Percentiles rank a stretch among this genome's conserved stretches.
phyloP scores from a whole-genome alignment of 1,140 invertebrate genomes.

The Sycophaga agraensis region DNA sequence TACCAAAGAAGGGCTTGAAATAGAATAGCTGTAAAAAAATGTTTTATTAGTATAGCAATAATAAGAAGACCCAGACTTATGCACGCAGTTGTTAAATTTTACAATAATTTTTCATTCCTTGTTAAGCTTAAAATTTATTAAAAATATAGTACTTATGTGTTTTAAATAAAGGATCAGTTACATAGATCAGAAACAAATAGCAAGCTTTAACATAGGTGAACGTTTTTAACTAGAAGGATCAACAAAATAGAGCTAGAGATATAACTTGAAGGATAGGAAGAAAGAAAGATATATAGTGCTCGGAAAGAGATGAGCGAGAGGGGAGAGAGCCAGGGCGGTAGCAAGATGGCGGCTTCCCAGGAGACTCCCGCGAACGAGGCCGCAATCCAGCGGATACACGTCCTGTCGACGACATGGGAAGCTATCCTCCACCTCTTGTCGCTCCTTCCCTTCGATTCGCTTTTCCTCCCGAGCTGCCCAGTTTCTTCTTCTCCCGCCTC shows the following conservation, averaged over 20 bases:
- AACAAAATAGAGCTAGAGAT: slow-evolving; percentile 1
- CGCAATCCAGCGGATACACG: slow-evolving; percentile 52
- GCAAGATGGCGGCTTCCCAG: slow-evolving; percentile 50
- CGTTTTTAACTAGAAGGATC: too few relatives aligned
- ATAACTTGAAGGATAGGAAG: not conserved
- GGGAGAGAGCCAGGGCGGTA: not conserved
- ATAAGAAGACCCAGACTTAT: too few relatives aligned
- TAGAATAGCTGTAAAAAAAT: too few relatives aligned
- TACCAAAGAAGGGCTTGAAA: too few relatives aligned
- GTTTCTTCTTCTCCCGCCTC: not conserved
- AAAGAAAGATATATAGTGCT: not conserved
- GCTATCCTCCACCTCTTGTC: slow-evolving; percentile 30
- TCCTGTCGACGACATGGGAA: slow-evolving; percentile 42
- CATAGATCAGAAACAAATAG: too few relatives aligned
- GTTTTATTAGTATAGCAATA: too few relatives aligned
- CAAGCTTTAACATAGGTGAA: too few relatives aligned
- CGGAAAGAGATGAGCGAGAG: slow-evolving; percentile 6
- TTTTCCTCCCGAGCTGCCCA: slow-evolving; percentile 8
- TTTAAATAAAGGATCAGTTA: too few relatives aligned
- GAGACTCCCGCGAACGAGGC: slow-evolving; percentile 49
- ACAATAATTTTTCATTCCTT: too few relatives aligned
- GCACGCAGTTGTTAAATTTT: too few relatives aligned
- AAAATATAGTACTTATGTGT: too few relatives aligned
- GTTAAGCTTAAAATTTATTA: too few relatives aligned
- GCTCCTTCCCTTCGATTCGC: slow-evolving; percentile 13